Evolutionary conservation across 2,113 vertebrate species (phyloP).

Genomic region (Cochlearius cochlearius): DNA sequence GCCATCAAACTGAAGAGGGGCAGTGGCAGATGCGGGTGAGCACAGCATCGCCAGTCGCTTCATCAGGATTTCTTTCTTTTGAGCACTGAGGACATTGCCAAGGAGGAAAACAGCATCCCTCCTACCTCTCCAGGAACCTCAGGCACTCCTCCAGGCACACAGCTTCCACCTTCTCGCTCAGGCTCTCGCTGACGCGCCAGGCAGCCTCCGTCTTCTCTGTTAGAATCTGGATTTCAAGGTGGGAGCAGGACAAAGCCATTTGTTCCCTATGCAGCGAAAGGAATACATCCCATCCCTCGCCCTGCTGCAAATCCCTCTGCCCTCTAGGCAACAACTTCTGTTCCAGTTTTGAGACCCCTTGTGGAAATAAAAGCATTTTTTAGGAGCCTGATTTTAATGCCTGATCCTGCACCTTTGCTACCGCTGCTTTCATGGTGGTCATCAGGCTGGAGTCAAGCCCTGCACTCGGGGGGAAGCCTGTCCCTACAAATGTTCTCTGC

Average conservation of each 20-base stretch:
- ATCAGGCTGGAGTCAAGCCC: background rate
- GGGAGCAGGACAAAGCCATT: background rate
- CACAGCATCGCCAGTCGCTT: background rate
- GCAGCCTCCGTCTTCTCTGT: background rate
- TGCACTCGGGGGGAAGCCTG: background rate
- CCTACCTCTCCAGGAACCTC: constrained; percentile 59
- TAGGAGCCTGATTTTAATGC: background rate
- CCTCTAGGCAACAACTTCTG: background rate
- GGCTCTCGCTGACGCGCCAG: background rate
- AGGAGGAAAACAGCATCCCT: background rate
- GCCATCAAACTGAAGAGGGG: background rate
- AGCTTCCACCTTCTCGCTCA: constrained; percentile 14
- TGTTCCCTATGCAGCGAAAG: background rate
- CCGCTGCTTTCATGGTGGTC: background rate
- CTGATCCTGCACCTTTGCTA: background rate
- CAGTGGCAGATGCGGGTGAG: background rate
- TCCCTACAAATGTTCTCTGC: background rate
- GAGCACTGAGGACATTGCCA: background rate
- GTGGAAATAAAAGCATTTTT: background rate
- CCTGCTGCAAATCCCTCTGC: background rate
- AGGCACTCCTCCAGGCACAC: constrained; percentile 20
- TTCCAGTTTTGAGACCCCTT: background rate
- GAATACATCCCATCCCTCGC: background rate
- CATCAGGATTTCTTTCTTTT: background rate
- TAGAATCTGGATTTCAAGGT: constrained; percentile 9